Evolutionary conservation across 2,888 invertebrate species (phyloP), one percentile per base, ranked within the genome.

Genomic region (Ichneumoninae sp.): DNA sequence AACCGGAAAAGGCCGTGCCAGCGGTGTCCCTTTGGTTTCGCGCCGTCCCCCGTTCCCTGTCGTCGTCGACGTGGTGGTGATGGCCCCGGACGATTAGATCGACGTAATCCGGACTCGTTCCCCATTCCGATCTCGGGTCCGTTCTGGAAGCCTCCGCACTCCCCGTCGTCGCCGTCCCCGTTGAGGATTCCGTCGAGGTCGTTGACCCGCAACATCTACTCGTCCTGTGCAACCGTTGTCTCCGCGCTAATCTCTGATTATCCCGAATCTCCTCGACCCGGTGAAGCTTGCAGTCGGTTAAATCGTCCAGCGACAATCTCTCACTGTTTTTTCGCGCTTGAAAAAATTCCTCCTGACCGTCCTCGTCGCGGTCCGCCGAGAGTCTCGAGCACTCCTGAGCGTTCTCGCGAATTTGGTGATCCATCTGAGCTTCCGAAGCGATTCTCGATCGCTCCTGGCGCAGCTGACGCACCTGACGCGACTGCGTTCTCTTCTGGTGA

Each of bases 81-180:
- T 86, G 76, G 19, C 74, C 82, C 83, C 86, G 72, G 81, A 82
- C 80, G 40, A 81, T 69, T 6, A 69, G 70, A 65, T 76, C 81
- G 60, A 80, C 78, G 78, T 71, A 70, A 65, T 80, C 80, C 26
- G 87, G 13, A 79, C 84, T 76, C 70, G 72, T 62, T 33, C 30
- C 66, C 75, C 79, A 83, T 75, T 80, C 22, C 22, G 68, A 26
- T 26, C 19, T 54, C 62, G 76, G 54, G 10, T 52, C 36, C 19
- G 19, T 47, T 6, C 44, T 16, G 30, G 74, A 75, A 30, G 47
- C 19, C n/a, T 60, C 54, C 13, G 26, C 30, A n/a, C 68, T 50
- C 1, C 47, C 13, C 33, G 36, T 66, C 60, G 74, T 81, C 62
- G 76, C 81, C 75, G 84, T 75, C 70, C 75, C 86, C 62, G 80